Evolutionary conservation across 1,140 invertebrate species (phyloP).

Genomic region (Drosophila albomicans): DNA sequence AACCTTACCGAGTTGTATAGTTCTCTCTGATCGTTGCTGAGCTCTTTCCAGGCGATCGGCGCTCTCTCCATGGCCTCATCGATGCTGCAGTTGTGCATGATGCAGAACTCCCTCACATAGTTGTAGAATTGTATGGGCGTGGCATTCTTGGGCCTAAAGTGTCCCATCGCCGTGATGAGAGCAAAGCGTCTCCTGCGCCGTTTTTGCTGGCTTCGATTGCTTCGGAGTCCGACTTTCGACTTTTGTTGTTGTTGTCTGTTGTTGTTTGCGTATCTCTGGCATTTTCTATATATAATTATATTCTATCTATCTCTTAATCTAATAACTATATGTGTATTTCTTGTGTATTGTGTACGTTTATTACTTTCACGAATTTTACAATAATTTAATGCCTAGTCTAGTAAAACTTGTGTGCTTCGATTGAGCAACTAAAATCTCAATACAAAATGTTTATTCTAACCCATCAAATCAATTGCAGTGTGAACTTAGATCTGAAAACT

Average conservation of each 20-base stretch:
- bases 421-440: too few species aligned
- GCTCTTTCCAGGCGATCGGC: constrained; percentile 33
- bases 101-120: constrained; percentile 64
- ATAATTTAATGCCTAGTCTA: too few species aligned
- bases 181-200: constrained; percentile 27
- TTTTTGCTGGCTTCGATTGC: background rate
- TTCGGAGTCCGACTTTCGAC: background rate
- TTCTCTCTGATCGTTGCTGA: constrained; percentile 34
- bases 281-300: background rate
- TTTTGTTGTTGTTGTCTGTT: background rate
- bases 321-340: too few species aligned
- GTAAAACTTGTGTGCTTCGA: too few species aligned
- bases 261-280: background rate
- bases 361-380: too few species aligned
- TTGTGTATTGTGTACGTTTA: too few species aligned
- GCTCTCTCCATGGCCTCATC: constrained; percentile 66
- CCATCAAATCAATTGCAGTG: too few species aligned
- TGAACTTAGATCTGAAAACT: too few species aligned
- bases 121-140: constrained; percentile 71
- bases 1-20: constrained; percentile 63
- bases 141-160: constrained; percentile 53
- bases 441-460: too few species aligned
- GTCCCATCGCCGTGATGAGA: constrained; percentile 45
- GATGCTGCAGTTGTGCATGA: constrained; percentile 71
- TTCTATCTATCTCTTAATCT: too few species aligned